phyloP scores from a whole-genome alignment of 2,888 invertebrate genomes.

The Drosophila fulvimacula region DNA sequence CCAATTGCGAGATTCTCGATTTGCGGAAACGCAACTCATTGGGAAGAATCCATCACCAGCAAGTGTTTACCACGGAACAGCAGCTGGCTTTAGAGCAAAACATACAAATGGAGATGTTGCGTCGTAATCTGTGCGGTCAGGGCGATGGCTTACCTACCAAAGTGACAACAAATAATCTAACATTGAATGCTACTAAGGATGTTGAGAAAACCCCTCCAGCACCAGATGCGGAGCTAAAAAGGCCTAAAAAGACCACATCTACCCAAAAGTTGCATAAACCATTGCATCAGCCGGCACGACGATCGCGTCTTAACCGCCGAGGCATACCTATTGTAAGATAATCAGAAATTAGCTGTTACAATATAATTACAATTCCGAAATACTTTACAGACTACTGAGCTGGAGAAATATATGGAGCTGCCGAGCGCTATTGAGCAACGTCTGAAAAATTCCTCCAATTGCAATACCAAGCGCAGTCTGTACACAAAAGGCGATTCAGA shows the following conservation, averaged over 20 bases:
- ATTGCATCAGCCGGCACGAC: background rate
- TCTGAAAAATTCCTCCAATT: background rate
- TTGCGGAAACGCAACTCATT: constrained; percentile 77
- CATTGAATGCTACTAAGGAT: background rate
- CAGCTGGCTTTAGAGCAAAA: constrained; percentile 53
- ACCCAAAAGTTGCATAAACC: background rate
- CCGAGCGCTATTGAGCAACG: constrained; percentile 16
- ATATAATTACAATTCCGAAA: background rate
- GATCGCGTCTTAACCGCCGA: background rate
- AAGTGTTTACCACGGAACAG: constrained; percentile 15
- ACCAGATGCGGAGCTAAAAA: background rate
- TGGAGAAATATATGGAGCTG: constrained; percentile 30
- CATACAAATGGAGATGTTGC: constrained; percentile 63
- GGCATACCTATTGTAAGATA: constrained; percentile 22
- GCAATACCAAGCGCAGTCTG: constrained; percentile 39
- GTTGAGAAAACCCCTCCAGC: background rate
- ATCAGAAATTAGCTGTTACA: no score
- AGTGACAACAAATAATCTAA: background rate
- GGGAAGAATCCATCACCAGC: constrained; percentile 40
- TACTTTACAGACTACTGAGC: constrained; percentile 28
- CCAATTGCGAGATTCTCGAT: constrained; percentile 77
- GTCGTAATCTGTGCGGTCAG: constrained; percentile 42
- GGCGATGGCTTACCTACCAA: constrained; percentile 3
- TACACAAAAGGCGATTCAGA: constrained; percentile 61
- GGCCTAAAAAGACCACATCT: background rate